These are phyloP conservation scores for Tuta absoluta DNA, from an alignment of 2,888 invertebrate genomes.

Conservation along the genomic window DNA sequence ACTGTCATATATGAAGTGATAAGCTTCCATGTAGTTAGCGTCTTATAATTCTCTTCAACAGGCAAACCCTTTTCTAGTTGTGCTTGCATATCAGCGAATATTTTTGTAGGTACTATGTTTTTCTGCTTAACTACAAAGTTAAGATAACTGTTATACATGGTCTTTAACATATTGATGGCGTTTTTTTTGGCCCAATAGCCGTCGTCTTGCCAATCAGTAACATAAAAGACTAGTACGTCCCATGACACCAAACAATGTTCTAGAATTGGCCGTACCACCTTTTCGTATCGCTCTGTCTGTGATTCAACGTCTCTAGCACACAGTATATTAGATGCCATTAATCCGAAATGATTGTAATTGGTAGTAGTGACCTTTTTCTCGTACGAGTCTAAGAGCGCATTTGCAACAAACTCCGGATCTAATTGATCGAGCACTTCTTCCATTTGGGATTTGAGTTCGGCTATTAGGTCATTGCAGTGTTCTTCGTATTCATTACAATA, in stretches of 20 bases:
- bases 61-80: constrained; percentile 1
- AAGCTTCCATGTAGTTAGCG: constrained; percentile 45
- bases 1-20: constrained; percentile 44
- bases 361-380: constrained; percentile 14
- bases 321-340: constrained; percentile 44
- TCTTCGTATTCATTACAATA: constrained; percentile 26
- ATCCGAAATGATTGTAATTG: constrained; percentile 28
- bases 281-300: constrained; percentile 49
- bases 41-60: neutral
- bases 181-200: constrained; percentile 20
- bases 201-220: neutral
- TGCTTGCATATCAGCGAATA: neutral
- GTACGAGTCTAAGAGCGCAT: constrained; percentile 11
- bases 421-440: constrained; percentile 38
- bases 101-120: constrained; percentile 10
- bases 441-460: constrained; percentile 30
- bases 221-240: constrained; percentile 41
- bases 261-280: constrained; percentile 42
- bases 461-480: constrained; percentile 20
- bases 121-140: neutral
- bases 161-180: constrained; percentile 34
- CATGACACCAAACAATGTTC: constrained; percentile 56
- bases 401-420: constrained; percentile 19
- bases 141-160: constrained; percentile 33
- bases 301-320: constrained; percentile 41